Evolutionary conservation across 2,797 vertebrate species (phyloP).

Genomic region (Apogon hyalosoma): DNA sequence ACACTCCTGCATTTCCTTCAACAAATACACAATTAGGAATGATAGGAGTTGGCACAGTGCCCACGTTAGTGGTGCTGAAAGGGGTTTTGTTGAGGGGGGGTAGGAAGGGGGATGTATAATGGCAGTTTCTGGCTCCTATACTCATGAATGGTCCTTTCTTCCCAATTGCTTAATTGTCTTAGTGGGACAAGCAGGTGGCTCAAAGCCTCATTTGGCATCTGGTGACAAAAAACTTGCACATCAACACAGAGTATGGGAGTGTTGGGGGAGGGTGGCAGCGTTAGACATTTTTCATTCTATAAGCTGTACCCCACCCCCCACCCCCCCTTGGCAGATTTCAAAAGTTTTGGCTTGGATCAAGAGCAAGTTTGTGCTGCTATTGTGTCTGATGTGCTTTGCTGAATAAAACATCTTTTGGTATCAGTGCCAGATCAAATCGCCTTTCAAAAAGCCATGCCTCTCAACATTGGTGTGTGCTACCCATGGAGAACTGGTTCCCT

Average conservation of each 20-base stretch:
- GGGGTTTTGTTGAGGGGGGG: conserved; percentile 40
- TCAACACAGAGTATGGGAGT: conserved; percentile 52
- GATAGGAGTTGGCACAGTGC: conserved; percentile 57
- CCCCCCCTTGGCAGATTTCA: conserved; percentile 46
- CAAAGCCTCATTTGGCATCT: conserved; percentile 71
- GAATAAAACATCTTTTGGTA: conserved; percentile 72
- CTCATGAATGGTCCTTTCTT: conserved; percentile 72
- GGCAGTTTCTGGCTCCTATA: conserved; percentile 45
- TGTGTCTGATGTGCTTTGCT: conserved; percentile 66
- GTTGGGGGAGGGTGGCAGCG: conserved; percentile 53
- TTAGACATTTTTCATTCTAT: conserved; percentile 49
- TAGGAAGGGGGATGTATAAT: conserved; percentile 33
- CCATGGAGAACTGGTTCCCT: conserved; percentile 42
- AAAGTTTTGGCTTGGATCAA: conserved; percentile 64
- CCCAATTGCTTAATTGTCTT: conserved; percentile 75
- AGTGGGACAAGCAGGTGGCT: conserved; percentile 75
- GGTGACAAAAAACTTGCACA: conserved; percentile 34
- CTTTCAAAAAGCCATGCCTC: conserved; percentile 60
- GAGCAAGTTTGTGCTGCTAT: conserved; percentile 56
- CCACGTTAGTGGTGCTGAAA: conserved; percentile 50
- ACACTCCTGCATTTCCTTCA: conserved; percentile 48
- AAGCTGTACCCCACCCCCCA: conserved; percentile 3
- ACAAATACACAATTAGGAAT: conserved; percentile 69
- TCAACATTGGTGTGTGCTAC: conserved; percentile 41
- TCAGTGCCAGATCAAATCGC: conserved; percentile 68